These are phyloP conservation scores for Fragum sueziense DNA, from an alignment of 2,888 invertebrate species.

Conservation along the genomic window DNA sequence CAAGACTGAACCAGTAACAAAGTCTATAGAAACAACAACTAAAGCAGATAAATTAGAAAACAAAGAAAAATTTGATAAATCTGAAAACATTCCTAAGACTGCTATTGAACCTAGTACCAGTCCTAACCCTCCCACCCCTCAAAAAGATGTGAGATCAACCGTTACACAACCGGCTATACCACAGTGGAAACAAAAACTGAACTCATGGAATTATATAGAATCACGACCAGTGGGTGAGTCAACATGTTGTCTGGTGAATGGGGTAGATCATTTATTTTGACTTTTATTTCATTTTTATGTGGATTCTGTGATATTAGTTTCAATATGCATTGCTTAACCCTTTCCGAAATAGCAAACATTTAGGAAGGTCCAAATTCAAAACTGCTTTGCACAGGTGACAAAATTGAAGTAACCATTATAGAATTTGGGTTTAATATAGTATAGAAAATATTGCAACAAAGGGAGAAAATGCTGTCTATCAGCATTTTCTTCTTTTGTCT, in stretches of 20 bases:
- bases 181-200: slow-evolving; percentile 46
- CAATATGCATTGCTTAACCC: too few relatives aligned
- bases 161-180: slow-evolving; percentile 62
- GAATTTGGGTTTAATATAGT: too few relatives aligned
- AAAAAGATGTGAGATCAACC: slow-evolving; percentile 54
- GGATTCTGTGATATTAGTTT: too few relatives aligned
- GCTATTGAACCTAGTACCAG: slow-evolving; percentile 65
- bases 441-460: too few relatives aligned
- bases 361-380: too few relatives aligned
- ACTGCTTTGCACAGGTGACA: too few relatives aligned
- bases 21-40: not conserved
- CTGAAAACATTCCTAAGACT: slow-evolving; percentile 41
- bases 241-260: slow-evolving; percentile 1
- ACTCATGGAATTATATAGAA: slow-evolving; percentile 63
- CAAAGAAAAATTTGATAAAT: slow-evolving; percentile 3
- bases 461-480: too few relatives aligned
- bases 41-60: slow-evolving; percentile 18
- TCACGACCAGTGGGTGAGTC: slow-evolving; percentile 67
- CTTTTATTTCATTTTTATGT: too few relatives aligned
- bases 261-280: too few relatives aligned
- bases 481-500: too few relatives aligned
- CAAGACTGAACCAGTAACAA: not conserved
- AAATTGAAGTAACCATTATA: too few relatives aligned
- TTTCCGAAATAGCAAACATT: too few relatives aligned
- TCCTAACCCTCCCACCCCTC: slow-evolving; percentile 70